Base-by-base conservation (phyloP, 2,888 invertebrate species). In the Incurvaria masculella region DNA sequence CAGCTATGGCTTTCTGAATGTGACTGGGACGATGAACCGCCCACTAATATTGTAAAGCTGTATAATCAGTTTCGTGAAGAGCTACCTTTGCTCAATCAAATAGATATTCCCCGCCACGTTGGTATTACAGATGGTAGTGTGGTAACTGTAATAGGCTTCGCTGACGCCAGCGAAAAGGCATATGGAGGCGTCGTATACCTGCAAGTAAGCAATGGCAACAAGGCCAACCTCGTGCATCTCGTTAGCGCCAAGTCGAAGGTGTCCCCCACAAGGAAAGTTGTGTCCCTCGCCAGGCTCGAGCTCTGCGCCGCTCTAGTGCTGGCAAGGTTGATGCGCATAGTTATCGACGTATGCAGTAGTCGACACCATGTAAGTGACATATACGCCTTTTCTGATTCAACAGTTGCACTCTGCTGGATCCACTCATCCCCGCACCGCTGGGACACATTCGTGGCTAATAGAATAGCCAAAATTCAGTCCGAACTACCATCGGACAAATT, bases 21-120 rank as follows among this genome's bases (percentile, higher is more conserved):
- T 2, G 51, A 52, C 40, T 54, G 50, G 47, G 54, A 54, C 23
- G 51, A 52, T 11, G 27, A 40, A 2, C 52, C 51, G 18, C 52
- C 53, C n/a, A 18, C 21, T 2, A 33, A 51, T 19, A 44, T 54
- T 14, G 33, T 47, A 4, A 45, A 45, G 8, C 17, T 44, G 16
- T 54, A 52, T 52, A 14, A n/a, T 16, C 40, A 44, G 19, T 40
- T 40, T 23, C 18, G 21, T 8, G 2, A 11, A 2, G 48, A 48
- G 44, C 16, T 47, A n/a, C 38, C 39, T 8, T 5, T 14, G 5
- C 38, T 47, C 2, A 3, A 18, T 4, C 16, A 20, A 2, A 3
- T 47, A 8, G 26, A 41, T 2, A 21, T 47, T 5, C 43, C 47
- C 2, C 42, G 47, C 2, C 47, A 43, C 18, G 26, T 47, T 11